A percentile compares a stretch with the other conserved stretches of the same genome.
These are phyloP conservation scores for Nemotelus pantherinus DNA, from an alignment of 2,888 invertebrate genomes.

Conservation along the genomic window DNA sequence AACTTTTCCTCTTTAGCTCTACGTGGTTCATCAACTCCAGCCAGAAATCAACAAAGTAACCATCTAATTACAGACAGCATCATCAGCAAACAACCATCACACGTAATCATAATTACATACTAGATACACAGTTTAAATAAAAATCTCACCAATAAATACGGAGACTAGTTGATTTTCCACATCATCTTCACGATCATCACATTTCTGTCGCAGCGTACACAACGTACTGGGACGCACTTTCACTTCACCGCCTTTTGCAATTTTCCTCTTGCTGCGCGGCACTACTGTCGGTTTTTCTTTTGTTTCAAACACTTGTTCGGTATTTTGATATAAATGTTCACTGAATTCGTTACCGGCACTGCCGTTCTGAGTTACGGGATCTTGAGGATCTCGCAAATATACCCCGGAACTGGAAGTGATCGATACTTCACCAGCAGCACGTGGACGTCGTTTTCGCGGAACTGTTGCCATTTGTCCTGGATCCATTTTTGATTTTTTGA, in stretches of 20 bases:
- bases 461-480: constrained; percentile 55
- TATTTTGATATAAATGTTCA: constrained; percentile 62
- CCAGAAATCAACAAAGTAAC: background rate
- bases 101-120: background rate
- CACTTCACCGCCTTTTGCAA: constrained; percentile 19
- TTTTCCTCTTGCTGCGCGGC: constrained; percentile 14
- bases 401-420: constrained; percentile 61
- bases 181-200: constrained; percentile 27
- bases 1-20: too few relatives aligned
- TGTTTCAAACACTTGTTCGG: constrained; percentile 36
- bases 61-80: background rate
- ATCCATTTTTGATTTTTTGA: constrained; percentile 24
- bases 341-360: constrained; percentile 52
- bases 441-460: constrained; percentile 63
- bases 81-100: background rate
- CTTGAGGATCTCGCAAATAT: constrained; percentile 55
- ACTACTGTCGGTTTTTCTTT: constrained; percentile 7
- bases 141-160: constrained; percentile 53
- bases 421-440: constrained; percentile 62
- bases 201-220: constrained; percentile 24
- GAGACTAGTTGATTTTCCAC: constrained; percentile 50
- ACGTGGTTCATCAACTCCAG: background rate
- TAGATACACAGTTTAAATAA: background rate
- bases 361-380: background rate
- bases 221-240: constrained; percentile 29